Evolutionary conservation across 2,113 vertebrate species (phyloP), one percentile per base, ranked within the genome.

Genomic region (Leptocoma aspasia): DNA sequence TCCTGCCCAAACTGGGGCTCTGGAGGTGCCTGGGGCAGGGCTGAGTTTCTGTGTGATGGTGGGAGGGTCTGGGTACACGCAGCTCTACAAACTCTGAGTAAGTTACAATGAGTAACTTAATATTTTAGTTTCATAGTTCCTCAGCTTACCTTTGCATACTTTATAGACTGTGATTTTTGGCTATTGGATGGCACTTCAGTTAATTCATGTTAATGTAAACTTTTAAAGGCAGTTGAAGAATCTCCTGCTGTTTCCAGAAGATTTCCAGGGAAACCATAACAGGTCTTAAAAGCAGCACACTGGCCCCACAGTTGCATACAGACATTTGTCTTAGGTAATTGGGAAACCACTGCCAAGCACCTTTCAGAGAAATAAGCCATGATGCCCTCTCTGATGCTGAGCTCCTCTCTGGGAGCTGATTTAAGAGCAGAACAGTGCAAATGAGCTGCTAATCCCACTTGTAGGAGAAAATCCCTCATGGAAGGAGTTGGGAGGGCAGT

Each of bases 1-100:
- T 64, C 30, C 49, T 56, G 6, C 8, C 61, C 31, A 0, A 63
- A 2, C 16, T 57, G 37, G 31, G 28, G 44, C 10, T 44, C 15
- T 21, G 0, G 10, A 19, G 16, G 41, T 54, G 18, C 52, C 22
- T 12, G 9, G 33, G 28, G 24, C 23, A 31, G 69, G n/a, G 50
- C 8, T 44, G 50, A 18, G 28, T 12, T 30, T 39, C 15, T n/a
- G 9, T 33, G 50, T 15, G 9, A 6, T 6, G 11, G 19, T 7
- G 20, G 4, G 28, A 16, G 4, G 12, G 24, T 52, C 63, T 52
- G 54, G 18, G 15, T 11, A 15, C 1, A 0, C 6, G 18, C 11
- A 22, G 9, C 13, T 70, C 37, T 19, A 27, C 7, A 1, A 56
- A 6, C 33, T 37, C 47, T 11, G 28, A 1, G 6, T 15, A 10